A percentile compares a stretch with the other conserved stretches of the same genome.
These are phyloP conservation scores for Furnarius figulus DNA, from an alignment of 2,113 vertebrate genomes.

Conservation along the genomic window DNA sequence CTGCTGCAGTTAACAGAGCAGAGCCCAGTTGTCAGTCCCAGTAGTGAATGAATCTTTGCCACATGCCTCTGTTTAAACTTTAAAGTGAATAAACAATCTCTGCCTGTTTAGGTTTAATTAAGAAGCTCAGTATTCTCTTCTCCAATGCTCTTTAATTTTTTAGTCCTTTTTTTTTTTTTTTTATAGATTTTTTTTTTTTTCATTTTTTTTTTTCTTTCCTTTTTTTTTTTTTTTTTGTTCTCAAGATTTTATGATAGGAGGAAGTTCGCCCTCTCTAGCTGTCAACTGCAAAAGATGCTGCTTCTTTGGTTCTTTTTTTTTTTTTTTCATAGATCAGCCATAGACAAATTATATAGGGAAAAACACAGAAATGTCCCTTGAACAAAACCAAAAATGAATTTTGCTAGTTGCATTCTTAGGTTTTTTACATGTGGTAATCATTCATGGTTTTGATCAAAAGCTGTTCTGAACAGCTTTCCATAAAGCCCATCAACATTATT, in stretches of 20 bases:
- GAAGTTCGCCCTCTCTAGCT: too few species aligned
- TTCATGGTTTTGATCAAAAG: not conserved
- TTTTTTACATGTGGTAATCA: not conserved
- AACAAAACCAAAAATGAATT: not conserved
- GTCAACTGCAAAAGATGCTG: too few species aligned
- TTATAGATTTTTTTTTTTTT: too few species aligned
- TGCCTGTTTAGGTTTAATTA: slow-evolving; percentile 3
- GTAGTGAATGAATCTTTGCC: not conserved
- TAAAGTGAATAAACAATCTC: slow-evolving; percentile 7
- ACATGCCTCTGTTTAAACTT: slow-evolving; percentile 17
- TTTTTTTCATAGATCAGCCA: not conserved
- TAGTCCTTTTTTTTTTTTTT: not conserved
- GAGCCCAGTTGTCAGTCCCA: not conserved
- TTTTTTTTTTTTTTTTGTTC: too few species aligned
- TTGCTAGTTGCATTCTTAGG: not conserved
- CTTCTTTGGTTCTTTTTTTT: too few species aligned
- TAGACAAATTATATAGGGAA: not conserved
- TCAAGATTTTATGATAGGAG: too few species aligned
- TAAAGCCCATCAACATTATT: not conserved
- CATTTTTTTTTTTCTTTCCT: too few species aligned
- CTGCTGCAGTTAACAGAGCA: slow-evolving; percentile 11
- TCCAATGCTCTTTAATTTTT: not conserved
- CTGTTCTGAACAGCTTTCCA: not conserved
- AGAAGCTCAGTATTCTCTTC: not conserved
- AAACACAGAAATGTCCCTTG: not conserved